Percentiles rank a stretch among this genome's conserved stretches.
Evolutionary conservation across 30 jellyfish, hydroid and myxozoan genomes (phyloP).

Genomic region (Hydractinia symbiolongicarpus): DNA sequence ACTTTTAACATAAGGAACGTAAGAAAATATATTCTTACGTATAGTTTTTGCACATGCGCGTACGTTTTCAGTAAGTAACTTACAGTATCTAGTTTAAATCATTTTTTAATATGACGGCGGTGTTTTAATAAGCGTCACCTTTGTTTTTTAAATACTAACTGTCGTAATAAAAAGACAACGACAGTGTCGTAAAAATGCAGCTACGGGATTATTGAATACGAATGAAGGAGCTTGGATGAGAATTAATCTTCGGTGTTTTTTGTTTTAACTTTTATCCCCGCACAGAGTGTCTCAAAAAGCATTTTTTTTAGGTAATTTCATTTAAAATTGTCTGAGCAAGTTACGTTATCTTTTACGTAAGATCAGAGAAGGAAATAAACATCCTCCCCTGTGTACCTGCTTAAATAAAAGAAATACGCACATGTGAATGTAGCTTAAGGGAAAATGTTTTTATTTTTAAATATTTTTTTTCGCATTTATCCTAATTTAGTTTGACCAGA

Average conservation of each 20-base stretch:
- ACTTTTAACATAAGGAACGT: neutral
- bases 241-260: no score
- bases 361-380: neutral
- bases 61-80: neutral
- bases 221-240: neutral
- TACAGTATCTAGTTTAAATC: neutral
- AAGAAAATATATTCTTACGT: neutral
- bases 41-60: neutral
- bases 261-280: no score
- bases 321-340: neutral
- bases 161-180: neutral
- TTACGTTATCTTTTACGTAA: neutral
- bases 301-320: no score
- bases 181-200: neutral
- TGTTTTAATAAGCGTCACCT: no score
- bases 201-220: neutral
- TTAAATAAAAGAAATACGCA: neutral
- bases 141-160: neutral
- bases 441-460: no score
- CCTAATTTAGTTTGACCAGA: no score
- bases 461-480: no score
- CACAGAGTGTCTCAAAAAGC: no score
- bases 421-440: slow-evolving; percentile 6
- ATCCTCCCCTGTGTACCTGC: slow-evolving; percentile 4
- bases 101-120: neutral